Base-by-base conservation (phyloP, 2,888 invertebrate genomes). In the Anoncus sp. region DNA sequence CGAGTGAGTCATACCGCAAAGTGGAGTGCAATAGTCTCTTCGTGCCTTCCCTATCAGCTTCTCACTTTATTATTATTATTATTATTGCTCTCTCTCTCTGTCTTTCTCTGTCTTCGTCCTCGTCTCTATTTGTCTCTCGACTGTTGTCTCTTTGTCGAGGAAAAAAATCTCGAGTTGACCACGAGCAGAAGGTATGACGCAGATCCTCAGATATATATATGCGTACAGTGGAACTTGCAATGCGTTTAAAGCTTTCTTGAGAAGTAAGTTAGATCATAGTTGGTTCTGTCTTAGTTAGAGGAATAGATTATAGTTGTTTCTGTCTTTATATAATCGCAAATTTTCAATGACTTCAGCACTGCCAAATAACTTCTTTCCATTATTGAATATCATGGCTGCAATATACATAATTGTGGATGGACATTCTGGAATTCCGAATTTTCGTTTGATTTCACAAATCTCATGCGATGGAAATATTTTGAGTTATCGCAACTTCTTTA, bases 1-100 rank as follows among this genome's bases (percentile, higher is more conserved):
- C 47, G 70, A 76, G 65, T 76, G 75, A 76, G 65, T 76, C 75
- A 76, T 53, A 57, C 55, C 57, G 47, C 55, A 43, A 53, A 35
- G 18, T 40, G 12, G 57, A 75, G 70, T 65, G 63, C 70, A 59
- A 70, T 51, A 65, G 43, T 70, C 59, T 70, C 22, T 70, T 38
- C 12, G 38, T 53, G 35, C 49, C 45, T 59, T 59, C 51, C 31
- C 27, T 53, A 18, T 38, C 18, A 9, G 27, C 43, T 53, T 35
- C 59, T 51, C 57, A 38, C 14, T 65, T 40, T 49, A 45, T 55
- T 59, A 10, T 40, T 59, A 12, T 38, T 35, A 10, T 20, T 14
- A 9, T 9, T 24, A 22, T 24, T 24, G n/a, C 16, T 40, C 22
- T 24, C 24, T 40, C 24, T 60, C 10, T 43, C 53, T 65, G 18